phyloP scores from a whole-genome alignment of 2,888 invertebrate genomes.

The Brenthis daphne region DNA sequence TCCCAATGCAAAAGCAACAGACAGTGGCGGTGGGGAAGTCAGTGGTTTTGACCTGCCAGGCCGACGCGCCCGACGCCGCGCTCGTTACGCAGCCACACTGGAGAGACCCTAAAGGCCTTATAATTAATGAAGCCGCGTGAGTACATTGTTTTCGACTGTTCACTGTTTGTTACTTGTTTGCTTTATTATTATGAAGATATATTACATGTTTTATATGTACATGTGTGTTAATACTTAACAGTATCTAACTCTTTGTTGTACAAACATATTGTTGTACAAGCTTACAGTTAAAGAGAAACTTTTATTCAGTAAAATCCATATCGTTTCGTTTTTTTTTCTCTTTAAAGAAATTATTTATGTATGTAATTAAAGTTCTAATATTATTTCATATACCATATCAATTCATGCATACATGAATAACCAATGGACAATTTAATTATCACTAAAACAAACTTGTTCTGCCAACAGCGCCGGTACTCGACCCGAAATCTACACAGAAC shows the following conservation, averaged over 20 bases:
- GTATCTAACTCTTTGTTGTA: no score
- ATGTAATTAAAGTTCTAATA: no score
- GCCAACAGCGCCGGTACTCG: slow-evolving; percentile 66
- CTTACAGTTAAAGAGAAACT: no score
- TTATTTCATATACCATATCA: no score
- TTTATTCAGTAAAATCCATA: no score
- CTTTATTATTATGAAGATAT: no score
- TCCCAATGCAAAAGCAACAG: slow-evolving; percentile 86
- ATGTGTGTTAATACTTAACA: no score
- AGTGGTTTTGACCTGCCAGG: slow-evolving; percentile 89
- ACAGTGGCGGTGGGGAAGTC: slow-evolving; percentile 89
- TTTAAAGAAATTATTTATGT: no score
- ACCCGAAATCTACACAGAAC: slow-evolving; percentile 86
- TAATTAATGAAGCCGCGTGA: slow-evolving; percentile 86
- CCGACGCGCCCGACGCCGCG: slow-evolving; percentile 85
- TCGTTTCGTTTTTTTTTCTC: no score
- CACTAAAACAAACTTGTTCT: slow-evolving; percentile 14
- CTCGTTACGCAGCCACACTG: slow-evolving; percentile 89
- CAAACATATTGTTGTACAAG: no score
- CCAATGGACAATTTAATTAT: background rate
- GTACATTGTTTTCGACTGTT: slow-evolving; percentile 50
- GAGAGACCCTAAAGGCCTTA: slow-evolving; percentile 87
- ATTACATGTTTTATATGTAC: no score
- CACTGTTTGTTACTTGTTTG: no score
- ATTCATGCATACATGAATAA: background rate